Base-by-base conservation (phyloP, 2,888 invertebrate species). In the Alviniconcha strummeri region DNA sequence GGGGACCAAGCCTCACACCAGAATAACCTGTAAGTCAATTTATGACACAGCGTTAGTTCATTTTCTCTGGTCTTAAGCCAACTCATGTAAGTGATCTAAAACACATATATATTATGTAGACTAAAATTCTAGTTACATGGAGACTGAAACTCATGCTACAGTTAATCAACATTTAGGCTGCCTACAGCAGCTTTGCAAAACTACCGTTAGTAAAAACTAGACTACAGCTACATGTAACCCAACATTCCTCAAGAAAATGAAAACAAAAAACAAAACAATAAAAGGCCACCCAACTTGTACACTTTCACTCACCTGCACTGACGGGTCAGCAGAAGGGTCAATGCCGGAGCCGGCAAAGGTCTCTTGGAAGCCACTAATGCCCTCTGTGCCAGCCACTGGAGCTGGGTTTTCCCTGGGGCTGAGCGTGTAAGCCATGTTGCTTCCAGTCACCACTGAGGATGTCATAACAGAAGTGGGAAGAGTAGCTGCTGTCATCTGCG, bases 381-480 rank as follows among this genome's bases (percentile, higher is more conserved):
- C 71, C 84, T 86, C 71, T 84, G 84, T n/a, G 75, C 74, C 74
- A 5, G 80, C 67, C 4, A n/a, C 54, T 36, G 60, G 60, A 52
- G 52, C 64, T 9, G 57, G 67, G 19, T 76, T 69, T 36, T 77
- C 82, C 17, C 77, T 17, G 15, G 77, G 82, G 36, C 77, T 77
- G 17, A 83, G 80, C 80, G 84, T 87, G 83, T 85, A 86, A 0
- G 89, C 87, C 89, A 90, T 89, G 82, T 87, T 88, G 55, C 90
- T 88, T 75, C 90, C 89, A 57, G 89, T 84, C 82, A 90, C 88
- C 80, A 90, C 90, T 80, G 90, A 90, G 11, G 91, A 90, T 13
- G 90, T 89, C 80, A 88, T 89, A 74, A 89, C 89, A 52, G 90
- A 87, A 2, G 89, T 86, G 13, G 88, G 86, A 76, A 89, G 82